A percentile compares a stretch with the other conserved stretches of the same genome.
Evolutionary conservation across 2,797 vertebrate species (phyloP).

Genomic region (Fringilla coelebs): DNA sequence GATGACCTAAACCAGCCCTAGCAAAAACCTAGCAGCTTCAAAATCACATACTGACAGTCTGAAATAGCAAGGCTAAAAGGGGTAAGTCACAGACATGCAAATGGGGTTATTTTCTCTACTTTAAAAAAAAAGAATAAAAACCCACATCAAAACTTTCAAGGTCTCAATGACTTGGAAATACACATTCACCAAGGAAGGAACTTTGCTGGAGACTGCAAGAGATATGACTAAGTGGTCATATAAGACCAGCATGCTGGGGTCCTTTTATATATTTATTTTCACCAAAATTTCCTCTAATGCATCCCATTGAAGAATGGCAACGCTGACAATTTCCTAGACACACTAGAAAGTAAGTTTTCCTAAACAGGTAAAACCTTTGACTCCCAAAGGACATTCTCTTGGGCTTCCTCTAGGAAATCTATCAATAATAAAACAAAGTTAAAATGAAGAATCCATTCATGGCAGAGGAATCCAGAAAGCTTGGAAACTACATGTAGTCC

Average conservation of each 20-base stretch:
- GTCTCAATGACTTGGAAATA: neutral
- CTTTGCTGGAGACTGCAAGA: neutral
- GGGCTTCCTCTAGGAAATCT: neutral
- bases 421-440: neutral
- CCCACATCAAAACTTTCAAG: neutral
- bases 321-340: neutral
- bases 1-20: constrained; percentile 28
- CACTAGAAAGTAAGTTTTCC: neutral
- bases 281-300: neutral
- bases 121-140: neutral
- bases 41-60: neutral
- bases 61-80: neutral
- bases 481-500: neutral
- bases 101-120: neutral
- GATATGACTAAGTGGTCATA: neutral
- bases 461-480: neutral
- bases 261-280: neutral
- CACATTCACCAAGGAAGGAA: neutral
- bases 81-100: neutral
- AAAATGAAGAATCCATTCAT: neutral
- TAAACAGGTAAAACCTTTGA: neutral
- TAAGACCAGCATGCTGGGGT: neutral
- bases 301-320: neutral
- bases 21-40: neutral
- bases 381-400: neutral